Base-by-base conservation (phyloP, 2,888 invertebrate genomes). In the Xanthorhoe designata region DNA sequence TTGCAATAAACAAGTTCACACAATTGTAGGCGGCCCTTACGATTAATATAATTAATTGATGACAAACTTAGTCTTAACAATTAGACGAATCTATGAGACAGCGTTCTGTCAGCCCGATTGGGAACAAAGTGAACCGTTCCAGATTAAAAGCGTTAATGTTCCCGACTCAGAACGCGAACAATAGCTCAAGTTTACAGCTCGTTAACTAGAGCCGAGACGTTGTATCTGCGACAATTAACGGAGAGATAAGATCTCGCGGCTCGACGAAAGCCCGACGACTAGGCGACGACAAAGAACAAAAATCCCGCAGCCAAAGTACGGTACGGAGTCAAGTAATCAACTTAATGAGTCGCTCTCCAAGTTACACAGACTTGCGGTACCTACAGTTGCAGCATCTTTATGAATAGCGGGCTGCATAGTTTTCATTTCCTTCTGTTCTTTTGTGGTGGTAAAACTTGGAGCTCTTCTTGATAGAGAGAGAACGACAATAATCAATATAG, bases 101-200 rank as follows among this genome's bases (percentile, higher is more conserved):
- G 42, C 53, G 50, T 47, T 53, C n/a, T 50, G 55, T 59, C 45
- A 55, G 61, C 47, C 35, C 47, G 49, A 62, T 51, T 47, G 60
- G 47, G 51, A 54, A 56, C 63, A 64, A 64, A 64, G 68, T 61
- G 59, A 65, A 68, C 51, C 24, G 60, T 50, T 24, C 29, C 56
- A 69, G 47, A 71, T 68, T 64, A 64, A 67, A 67, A 64, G 61
- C 64, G 64, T 64, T 73, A 70, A 71, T 73, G 66, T 70, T 53
- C 67, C 73, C 52, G 70, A 68, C 62, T 61, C 66, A 63, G 66
- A 69, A 64, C 69, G 75, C 78, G 75, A 75, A 85, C 85, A 87
- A 87, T 85, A 80, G 82, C 79, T 82, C 79, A 83, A 87, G 80
- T 88, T 86, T 87, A 86, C 87, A 86, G 87, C 81, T 89, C 88